Percentiles rank a stretch among this genome's conserved stretches.
Evolutionary conservation across 1,140 invertebrate genomes (phyloP).

Genomic region (Neodiprion pinetum): DNA sequence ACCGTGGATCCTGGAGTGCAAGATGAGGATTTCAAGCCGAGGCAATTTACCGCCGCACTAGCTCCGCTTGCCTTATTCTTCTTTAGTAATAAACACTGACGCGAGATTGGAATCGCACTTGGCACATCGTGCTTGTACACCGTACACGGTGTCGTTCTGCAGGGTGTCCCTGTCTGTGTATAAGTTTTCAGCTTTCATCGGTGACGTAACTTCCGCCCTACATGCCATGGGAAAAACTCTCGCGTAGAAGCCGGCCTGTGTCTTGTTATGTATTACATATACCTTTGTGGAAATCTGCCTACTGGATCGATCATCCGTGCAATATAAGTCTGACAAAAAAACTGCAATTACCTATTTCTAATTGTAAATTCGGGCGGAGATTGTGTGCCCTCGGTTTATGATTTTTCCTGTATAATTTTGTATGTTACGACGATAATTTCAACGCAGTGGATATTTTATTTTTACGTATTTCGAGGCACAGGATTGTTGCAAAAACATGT

Average conservation of each 20-base stretch:
- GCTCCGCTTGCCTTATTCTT: slow-evolving; percentile 21
- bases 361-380: no score
- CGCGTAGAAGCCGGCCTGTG: slow-evolving; percentile 16
- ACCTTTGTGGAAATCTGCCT: no score
- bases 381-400: no score
- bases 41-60: neutral
- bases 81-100: neutral
- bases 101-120: neutral
- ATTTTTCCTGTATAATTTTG: no score
- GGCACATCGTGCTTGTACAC: neutral
- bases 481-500: no score
- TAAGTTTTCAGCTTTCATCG: slow-evolving; percentile 39
- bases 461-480: no score
- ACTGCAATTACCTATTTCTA: no score
- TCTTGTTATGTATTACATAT: no score
- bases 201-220: slow-evolving; percentile 43
- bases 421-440: no score
- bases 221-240: slow-evolving; percentile 38
- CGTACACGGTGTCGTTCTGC: neutral
- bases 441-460: no score
- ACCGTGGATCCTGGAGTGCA: neutral
- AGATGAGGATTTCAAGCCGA: neutral
- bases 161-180: neutral
- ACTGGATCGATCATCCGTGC: no score
- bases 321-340: no score